phyloP scores from a whole-genome alignment of 1,140 invertebrate species.

The Eueides isabella region DNA sequence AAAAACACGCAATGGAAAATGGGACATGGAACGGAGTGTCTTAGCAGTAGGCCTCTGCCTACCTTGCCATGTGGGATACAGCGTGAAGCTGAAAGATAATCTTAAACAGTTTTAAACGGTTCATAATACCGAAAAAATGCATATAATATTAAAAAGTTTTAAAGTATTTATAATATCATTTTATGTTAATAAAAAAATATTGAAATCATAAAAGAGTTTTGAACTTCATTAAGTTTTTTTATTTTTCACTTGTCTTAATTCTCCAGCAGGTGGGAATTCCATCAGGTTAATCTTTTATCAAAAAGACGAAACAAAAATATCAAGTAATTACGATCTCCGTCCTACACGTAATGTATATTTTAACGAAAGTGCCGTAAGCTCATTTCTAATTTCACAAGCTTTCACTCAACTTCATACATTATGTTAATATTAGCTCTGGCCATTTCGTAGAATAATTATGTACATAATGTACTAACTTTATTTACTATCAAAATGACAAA shows the following conservation, averaged over 20 bases:
- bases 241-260: neutral
- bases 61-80: too few species aligned
- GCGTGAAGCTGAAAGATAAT: too few species aligned
- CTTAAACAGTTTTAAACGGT: too few species aligned
- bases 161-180: too few species aligned
- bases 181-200: too few species aligned
- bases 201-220: neutral
- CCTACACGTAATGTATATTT: neutral
- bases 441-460: constrained; percentile 1
- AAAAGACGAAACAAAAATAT: neutral
- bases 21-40: too few species aligned
- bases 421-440: constrained; percentile 17
- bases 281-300: neutral
- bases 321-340: neutral
- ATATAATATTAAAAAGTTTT: too few species aligned
- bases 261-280: neutral
- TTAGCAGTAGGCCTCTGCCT: too few species aligned
- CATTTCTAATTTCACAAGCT: constrained; percentile 16
- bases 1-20: too few species aligned
- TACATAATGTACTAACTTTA: neutral
- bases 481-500: too few species aligned
- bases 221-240: neutral
- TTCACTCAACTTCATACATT: constrained; percentile 15
- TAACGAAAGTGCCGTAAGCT: neutral
- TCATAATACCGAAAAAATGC: too few species aligned